A percentile compares a stretch with the other conserved stretches of the same genome.
Conservation (phyloP, 2,888 invertebrate genomes). For the Clunio marinus region DNA sequence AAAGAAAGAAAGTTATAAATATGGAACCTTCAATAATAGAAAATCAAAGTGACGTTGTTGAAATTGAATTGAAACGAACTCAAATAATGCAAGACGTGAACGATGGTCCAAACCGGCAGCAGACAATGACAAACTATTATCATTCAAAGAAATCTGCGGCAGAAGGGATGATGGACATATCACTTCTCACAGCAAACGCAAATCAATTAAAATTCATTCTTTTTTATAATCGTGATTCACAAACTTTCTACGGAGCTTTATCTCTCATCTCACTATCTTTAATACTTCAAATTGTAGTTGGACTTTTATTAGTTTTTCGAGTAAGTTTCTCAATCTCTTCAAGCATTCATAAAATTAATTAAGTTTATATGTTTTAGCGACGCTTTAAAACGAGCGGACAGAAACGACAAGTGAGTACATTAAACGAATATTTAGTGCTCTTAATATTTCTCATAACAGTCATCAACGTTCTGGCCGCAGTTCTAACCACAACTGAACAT, state of each 20-base stretch:
- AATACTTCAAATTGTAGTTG: constrained; percentile 29
- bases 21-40: too few species aligned
- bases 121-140: background rate
- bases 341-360: background rate
- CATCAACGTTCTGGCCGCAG: constrained; percentile 30
- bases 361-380: constrained; percentile 12
- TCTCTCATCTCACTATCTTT: constrained; percentile 23
- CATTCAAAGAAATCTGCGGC: constrained; percentile 24
- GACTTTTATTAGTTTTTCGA: constrained; percentile 29
- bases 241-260: constrained; percentile 24
- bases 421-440: constrained; percentile 32
- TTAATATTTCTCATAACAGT: constrained; percentile 27
- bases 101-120: constrained; percentile 16
- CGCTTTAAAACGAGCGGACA: constrained; percentile 28
- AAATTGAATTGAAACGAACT: constrained; percentile 66
- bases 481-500: constrained; percentile 27
- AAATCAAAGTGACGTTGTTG: background rate
- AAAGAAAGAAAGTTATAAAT: too few species aligned
- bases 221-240: constrained; percentile 22
- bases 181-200: constrained; percentile 27
- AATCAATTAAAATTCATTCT: constrained; percentile 35
- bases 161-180: constrained; percentile 36
- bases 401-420: background rate
- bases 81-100: constrained; percentile 46
- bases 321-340: constrained; percentile 20